Conservation (phyloP, 30 jellyfish, hydroid and myxozoan species). For the Calvadosia cruxmelitensis region DNA sequence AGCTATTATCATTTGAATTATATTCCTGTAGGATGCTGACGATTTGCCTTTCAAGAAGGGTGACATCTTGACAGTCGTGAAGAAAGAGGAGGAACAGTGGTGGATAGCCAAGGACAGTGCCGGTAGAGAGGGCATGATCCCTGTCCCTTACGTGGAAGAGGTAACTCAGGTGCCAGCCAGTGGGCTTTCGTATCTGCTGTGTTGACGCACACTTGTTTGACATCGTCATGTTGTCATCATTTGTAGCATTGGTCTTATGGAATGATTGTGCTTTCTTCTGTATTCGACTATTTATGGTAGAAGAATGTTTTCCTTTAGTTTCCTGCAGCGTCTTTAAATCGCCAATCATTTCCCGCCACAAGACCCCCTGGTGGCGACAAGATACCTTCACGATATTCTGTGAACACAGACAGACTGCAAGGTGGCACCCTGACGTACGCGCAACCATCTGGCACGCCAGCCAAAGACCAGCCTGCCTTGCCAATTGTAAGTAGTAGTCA, state of each 20-base stretch:
- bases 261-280: no score
- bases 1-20: background rate
- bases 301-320: background rate
- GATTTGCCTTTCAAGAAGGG: constrained; percentile 92
- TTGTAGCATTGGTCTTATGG: no score
- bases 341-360: background rate
- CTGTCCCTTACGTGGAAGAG: constrained; percentile 87
- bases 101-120: constrained; percentile 88
- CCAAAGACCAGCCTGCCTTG: background rate
- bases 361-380: background rate
- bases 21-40: constrained; percentile 61
- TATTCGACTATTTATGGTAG: no score
- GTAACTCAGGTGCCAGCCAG: no score
- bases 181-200: no score
- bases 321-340: background rate
- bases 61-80: constrained; percentile 55
- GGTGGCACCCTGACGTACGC: background rate
- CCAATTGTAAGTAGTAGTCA: background rate
- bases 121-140: constrained; percentile 91
- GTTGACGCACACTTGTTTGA: no score
- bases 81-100: constrained; percentile 91
- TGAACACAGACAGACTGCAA: background rate
- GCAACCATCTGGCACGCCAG: background rate
- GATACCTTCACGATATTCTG: background rate
- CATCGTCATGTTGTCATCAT: no score